Evolutionary conservation across 2,113 vertebrate genomes (phyloP).

Genomic region (Strigops habroptila): DNA sequence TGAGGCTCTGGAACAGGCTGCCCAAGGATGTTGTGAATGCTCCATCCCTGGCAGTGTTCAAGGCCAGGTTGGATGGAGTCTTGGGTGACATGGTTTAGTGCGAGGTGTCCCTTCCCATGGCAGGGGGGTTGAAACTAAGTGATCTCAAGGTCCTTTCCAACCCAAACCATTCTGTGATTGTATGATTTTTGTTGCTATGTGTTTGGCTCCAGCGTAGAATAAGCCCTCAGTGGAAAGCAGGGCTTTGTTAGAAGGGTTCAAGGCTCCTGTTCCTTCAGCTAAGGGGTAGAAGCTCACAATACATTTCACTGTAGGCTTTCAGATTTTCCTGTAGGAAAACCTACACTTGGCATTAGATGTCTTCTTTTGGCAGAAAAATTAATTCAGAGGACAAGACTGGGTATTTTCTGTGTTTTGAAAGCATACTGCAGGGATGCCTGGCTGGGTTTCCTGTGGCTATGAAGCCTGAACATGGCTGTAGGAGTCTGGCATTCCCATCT

Average conservation of each 20-base stretch:
- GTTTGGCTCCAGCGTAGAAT: not conserved
- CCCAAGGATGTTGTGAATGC: not conserved
- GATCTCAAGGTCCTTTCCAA: not conserved
- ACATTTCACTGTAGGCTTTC: not conserved
- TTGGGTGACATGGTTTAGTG: not conserved
- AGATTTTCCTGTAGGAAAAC: not conserved
- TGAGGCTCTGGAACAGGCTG: not conserved
- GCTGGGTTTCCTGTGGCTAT: not conserved
- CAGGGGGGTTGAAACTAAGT: not conserved
- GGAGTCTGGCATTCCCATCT: not conserved
- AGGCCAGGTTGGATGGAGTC: not conserved
- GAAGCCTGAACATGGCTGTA: not conserved
- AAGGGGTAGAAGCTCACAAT: not conserved
- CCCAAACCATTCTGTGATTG: not conserved
- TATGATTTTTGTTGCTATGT: not conserved
- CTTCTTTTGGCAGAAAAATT: not conserved
- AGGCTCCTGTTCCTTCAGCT: not conserved
- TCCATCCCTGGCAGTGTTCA: not conserved
- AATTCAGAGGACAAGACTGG: not conserved
- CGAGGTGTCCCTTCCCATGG: not conserved
- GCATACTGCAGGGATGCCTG: not conserved
- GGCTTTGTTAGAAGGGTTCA: not conserved
- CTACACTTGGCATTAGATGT: not conserved
- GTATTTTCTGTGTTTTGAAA: not conserved
- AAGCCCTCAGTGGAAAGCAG: not conserved